Evolutionary conservation across 2,113 vertebrate species (phyloP).

Genomic region (Ovis canadensis): DNA sequence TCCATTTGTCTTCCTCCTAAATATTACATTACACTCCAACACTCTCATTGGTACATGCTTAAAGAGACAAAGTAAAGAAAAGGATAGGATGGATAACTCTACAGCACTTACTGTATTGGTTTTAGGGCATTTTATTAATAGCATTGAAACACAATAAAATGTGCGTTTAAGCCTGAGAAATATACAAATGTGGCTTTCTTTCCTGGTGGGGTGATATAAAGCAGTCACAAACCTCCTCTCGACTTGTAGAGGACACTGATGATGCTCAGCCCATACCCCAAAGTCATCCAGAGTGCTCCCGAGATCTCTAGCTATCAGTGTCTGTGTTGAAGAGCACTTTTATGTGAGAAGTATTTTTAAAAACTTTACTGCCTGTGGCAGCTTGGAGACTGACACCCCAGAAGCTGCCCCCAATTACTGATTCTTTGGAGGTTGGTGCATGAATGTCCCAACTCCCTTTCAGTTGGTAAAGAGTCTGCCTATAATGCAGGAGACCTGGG

Average conservation of each 20-base stretch:
- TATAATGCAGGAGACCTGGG: not conserved
- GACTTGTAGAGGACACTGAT: fast-evolving
- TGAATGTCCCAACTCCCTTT: not conserved
- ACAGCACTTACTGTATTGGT: not conserved
- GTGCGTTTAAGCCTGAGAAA: not conserved
- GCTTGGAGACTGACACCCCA: not conserved
- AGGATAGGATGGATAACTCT: not conserved
- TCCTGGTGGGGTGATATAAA: not conserved
- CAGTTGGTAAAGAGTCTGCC: not conserved
- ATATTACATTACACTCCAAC: not conserved
- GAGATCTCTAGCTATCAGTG: not conserved
- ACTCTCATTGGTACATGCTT: not conserved
- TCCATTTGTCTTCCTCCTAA: not conserved
- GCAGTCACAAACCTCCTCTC: not conserved
- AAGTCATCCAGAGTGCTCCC: not conserved
- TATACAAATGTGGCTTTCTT: not conserved
- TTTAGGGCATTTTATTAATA: not conserved
- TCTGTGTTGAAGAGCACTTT: not conserved
- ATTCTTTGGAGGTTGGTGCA: not conserved
- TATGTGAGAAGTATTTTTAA: not conserved
- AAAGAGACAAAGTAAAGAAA: not conserved
- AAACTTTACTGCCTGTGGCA: not conserved
- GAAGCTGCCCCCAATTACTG: not conserved
- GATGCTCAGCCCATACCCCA: fast-evolving
- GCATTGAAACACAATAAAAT: not conserved